phyloP scores from a whole-genome alignment of 2,113 vertebrate species.

The Sinocyclocheilus maitianheensis region DNA sequence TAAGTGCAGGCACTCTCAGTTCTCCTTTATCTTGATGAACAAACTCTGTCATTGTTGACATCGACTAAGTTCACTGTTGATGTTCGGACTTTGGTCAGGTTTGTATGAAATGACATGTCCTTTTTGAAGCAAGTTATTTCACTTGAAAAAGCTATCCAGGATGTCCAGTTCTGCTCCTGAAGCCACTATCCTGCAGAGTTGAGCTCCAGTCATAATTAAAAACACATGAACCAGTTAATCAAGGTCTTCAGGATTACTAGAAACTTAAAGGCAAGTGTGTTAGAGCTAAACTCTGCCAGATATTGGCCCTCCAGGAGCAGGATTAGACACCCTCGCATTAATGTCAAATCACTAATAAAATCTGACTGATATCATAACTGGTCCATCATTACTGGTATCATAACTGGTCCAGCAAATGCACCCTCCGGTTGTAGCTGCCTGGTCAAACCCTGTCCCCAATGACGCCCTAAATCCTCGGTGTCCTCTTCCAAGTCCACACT shows the following conservation, averaged over 20 bases:
- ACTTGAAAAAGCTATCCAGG: too few species aligned
- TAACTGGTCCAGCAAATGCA: background rate
- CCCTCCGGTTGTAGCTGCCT: too few species aligned
- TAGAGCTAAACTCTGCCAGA: background rate
- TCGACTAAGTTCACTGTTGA: background rate
- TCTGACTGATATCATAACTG: background rate
- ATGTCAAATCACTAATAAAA: background rate
- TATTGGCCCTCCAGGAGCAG: background rate
- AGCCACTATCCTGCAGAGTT: background rate
- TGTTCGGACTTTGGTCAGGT: background rate
- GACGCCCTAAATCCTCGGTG: background rate
- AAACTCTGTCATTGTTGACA: background rate
- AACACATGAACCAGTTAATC: background rate
- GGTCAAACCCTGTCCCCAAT: background rate
- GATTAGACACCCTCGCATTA: background rate
- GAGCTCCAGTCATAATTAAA: background rate
- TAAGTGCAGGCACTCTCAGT: background rate
- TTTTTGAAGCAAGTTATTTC: too few species aligned
- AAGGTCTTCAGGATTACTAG: background rate
- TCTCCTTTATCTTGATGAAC: background rate
- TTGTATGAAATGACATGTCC: background rate
- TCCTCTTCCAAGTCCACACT: background rate
- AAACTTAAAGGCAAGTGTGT: background rate
- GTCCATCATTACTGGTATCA: background rate
- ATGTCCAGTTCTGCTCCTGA: background rate